A percentile compares a stretch with the other conserved stretches of the same genome.
phyloP scores from a whole-genome alignment of 2,888 invertebrate genomes.

The Anoplius nigerrimus region DNA sequence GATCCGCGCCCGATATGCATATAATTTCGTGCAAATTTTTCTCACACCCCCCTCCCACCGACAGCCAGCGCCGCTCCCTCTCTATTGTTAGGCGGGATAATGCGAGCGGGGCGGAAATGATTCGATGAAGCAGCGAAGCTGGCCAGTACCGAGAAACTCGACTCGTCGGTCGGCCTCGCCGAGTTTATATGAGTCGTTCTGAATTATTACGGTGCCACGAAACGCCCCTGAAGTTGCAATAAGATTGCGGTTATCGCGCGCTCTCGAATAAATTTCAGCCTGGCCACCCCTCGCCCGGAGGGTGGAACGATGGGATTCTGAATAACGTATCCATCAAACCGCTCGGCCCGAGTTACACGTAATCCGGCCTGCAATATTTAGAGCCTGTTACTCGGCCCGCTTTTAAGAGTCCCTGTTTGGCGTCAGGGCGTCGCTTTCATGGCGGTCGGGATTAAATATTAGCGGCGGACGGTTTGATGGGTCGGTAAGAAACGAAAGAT shows the following conservation, averaged over 20 bases:
- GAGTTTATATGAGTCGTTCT: constrained; percentile 34
- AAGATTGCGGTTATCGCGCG: constrained; percentile 46
- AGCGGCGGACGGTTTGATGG: constrained; percentile 20
- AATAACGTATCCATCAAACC: constrained; percentile 45
- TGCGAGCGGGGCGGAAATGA: constrained; percentile 31
- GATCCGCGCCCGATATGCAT: constrained; percentile 7
- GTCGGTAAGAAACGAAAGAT: constrained; percentile 15
- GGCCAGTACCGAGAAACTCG: not conserved
- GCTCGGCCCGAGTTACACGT: constrained; percentile 19
- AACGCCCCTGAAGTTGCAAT: constrained; percentile 36
- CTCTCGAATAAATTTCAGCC: constrained; percentile 39
- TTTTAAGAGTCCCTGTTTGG: constrained; percentile 30
- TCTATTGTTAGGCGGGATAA: not conserved
- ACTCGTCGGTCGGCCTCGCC: not conserved
- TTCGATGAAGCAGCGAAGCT: constrained; percentile 33
- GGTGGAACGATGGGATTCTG: constrained; percentile 34
- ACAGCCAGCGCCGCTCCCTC: not conserved
- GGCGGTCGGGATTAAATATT: constrained; percentile 39
- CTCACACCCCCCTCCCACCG: constrained; percentile 11
- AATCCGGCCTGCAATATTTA: constrained; percentile 42
- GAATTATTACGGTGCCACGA: constrained; percentile 38
- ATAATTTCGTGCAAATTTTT: constrained; percentile 31
- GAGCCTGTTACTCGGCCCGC: constrained; percentile 33
- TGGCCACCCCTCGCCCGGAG: constrained; percentile 5
- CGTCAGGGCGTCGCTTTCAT: constrained; percentile 13